Evolutionary conservation across 2,113 vertebrate species (phyloP).

Genomic region (Forbesichthys papilliferus): DNA sequence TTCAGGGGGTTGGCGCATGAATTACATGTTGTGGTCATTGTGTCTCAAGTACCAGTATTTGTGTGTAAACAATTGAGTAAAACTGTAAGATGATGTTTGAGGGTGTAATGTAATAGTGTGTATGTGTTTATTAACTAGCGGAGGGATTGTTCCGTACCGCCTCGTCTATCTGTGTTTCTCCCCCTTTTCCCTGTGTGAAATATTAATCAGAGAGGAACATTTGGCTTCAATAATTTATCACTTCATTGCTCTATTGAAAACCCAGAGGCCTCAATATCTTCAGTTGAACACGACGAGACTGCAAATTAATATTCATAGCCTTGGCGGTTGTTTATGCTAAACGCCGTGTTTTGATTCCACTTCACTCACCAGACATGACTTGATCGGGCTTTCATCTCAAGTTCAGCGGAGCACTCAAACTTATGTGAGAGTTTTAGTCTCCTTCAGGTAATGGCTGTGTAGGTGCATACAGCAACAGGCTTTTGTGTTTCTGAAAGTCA

Average conservation of each 20-base stretch:
- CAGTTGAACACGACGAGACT: background rate
- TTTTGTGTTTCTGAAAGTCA: background rate
- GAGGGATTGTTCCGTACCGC: background rate
- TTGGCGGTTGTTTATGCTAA: constrained; percentile 1
- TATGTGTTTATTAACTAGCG: background rate
- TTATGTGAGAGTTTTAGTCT: background rate
- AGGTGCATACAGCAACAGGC: background rate
- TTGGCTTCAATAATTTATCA: constrained; percentile 18
- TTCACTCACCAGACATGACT: constrained; percentile 2
- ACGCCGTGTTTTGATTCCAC: constrained; percentile 8
- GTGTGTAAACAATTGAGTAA: no score
- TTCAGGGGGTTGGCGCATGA: no score
- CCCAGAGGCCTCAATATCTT: background rate
- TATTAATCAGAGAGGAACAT: background rate
- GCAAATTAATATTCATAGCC: constrained; percentile 8
- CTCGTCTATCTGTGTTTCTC: background rate
- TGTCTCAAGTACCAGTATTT: no score
- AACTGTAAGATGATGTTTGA: no score
- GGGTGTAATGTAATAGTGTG: no score
- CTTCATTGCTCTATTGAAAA: constrained; percentile 12
- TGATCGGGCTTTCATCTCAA: constrained; percentile 18
- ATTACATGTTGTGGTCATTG: no score
- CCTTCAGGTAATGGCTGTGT: background rate
- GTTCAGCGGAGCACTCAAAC: constrained; percentile 20
- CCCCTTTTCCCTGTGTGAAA: background rate